Conservation (phyloP, 2,797 vertebrate genomes). For the Sebastes matsubarae region DNA sequence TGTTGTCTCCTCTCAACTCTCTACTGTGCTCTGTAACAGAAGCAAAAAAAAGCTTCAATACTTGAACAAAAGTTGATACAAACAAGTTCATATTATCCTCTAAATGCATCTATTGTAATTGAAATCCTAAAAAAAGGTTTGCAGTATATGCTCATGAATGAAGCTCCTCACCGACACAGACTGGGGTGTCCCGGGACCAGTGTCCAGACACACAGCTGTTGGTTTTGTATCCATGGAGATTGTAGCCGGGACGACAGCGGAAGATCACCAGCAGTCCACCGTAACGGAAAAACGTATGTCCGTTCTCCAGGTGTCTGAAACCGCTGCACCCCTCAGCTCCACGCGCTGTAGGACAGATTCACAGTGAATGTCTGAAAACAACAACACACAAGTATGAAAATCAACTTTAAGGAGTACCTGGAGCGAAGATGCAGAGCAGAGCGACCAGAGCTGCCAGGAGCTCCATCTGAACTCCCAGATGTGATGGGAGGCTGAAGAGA, state of each 20-base stretch:
- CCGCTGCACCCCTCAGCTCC: slow-evolving; percentile 53
- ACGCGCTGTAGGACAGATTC: slow-evolving; percentile 41
- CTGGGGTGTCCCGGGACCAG: slow-evolving; percentile 76
- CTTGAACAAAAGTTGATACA: background rate
- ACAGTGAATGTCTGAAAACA: background rate
- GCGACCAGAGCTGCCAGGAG: slow-evolving; percentile 37
- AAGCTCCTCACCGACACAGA: slow-evolving; percentile 76
- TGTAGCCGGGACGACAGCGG: slow-evolving; percentile 76
- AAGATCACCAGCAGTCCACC: slow-evolving; percentile 78
- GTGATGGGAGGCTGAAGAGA: background rate
- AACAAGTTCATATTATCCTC: background rate
- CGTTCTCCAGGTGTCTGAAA: slow-evolving; percentile 76
- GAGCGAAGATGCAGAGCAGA: slow-evolving; percentile 40
- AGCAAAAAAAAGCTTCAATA: background rate
- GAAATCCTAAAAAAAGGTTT: background rate
- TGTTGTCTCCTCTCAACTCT: background rate
- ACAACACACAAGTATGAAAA: background rate
- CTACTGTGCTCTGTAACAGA: background rate
- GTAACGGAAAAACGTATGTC: slow-evolving; percentile 79
- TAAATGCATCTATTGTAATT: background rate
- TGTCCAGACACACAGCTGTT: slow-evolving; percentile 80
- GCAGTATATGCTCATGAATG: background rate
- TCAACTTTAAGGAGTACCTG: slow-evolving; percentile 48
- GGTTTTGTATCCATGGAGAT: slow-evolving; percentile 75
- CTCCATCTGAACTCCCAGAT: slow-evolving; percentile 18